A percentile compares a stretch with the other conserved stretches of the same genome.
Evolutionary conservation across 2,888 invertebrate species (phyloP).

Genomic region (Meloe dianella): DNA sequence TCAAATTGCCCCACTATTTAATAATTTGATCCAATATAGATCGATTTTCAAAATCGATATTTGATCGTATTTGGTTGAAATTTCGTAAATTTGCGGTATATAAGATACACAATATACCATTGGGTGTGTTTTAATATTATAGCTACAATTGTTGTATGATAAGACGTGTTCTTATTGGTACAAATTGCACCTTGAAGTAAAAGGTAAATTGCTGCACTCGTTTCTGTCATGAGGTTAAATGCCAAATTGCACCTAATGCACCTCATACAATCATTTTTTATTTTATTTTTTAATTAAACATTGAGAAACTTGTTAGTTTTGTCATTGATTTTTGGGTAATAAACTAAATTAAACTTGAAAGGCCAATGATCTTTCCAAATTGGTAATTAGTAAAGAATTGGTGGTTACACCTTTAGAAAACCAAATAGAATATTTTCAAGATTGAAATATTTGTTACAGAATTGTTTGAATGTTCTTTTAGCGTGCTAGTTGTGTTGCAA

Average conservation of each 20-base stretch:
- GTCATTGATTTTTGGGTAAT: neutral
- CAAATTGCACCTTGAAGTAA: conserved; percentile 2
- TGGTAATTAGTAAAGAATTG: conserved; percentile 15
- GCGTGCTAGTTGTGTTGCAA: no score
- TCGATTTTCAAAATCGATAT: neutral
- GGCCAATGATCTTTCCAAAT: neutral
- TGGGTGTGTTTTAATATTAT: conserved; percentile 7
- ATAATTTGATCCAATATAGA: no score
- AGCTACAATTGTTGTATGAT: neutral
- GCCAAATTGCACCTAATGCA: neutral
- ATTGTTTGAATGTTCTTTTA: neutral
- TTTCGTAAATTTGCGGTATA: neutral
- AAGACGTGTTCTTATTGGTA: neutral
- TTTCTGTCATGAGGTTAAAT: conserved; percentile 2
- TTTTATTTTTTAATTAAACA: no score
- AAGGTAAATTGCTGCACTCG: conserved; percentile 2
- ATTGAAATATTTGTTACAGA: no score
- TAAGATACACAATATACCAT: neutral
- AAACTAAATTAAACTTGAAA: neutral
- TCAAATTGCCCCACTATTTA: neutral
- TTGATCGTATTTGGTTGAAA: neutral
- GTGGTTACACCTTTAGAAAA: conserved; percentile 1
- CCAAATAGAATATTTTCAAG: no score
- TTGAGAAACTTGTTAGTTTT: no score
- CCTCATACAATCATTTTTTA: neutral